phyloP scores from a whole-genome alignment of 2,113 vertebrate species.

The Sander vitreus region DNA sequence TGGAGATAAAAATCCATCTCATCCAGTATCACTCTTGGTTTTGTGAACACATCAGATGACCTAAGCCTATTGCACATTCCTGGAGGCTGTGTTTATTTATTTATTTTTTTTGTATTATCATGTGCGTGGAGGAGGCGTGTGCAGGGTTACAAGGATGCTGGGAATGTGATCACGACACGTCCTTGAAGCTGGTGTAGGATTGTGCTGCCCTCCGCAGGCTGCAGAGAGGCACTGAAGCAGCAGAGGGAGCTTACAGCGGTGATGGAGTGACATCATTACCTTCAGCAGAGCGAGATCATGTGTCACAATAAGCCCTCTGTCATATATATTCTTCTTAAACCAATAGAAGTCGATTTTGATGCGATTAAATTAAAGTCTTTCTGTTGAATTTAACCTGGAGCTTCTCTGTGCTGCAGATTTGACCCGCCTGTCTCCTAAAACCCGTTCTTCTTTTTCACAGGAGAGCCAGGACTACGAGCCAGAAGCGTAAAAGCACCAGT shows the following conservation, averaged over 20 bases:
- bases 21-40: constrained; percentile 9
- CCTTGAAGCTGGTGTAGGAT: constrained; percentile 50
- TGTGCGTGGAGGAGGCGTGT: constrained; percentile 44
- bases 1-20: neutral
- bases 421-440: constrained; percentile 2
- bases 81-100: constrained; percentile 3
- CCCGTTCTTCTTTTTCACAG: constrained; percentile 73
- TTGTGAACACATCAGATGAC: constrained; percentile 24
- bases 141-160: constrained; percentile 44
- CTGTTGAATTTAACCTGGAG: constrained; percentile 3
- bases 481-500: constrained; percentile 90
- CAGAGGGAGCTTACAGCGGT: constrained; percentile 11
- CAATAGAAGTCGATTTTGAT: constrained; percentile 2
- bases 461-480: constrained; percentile 98
- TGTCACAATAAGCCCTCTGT: constrained; percentile 20
- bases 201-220: constrained; percentile 79
- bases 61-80: constrained; percentile 23
- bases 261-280: constrained; percentile 57
- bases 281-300: neutral
- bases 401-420: constrained; percentile 19
- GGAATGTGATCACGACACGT: constrained; percentile 51
- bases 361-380: constrained; percentile 8
- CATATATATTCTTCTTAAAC: constrained; percentile 24
- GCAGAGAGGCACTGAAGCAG: constrained; percentile 24
- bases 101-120: neutral